These are phyloP conservation scores for Caenorhabditis sp. DNA, from an alignment of 2,888 invertebrate genomes.

Conservation along the genomic window DNA sequence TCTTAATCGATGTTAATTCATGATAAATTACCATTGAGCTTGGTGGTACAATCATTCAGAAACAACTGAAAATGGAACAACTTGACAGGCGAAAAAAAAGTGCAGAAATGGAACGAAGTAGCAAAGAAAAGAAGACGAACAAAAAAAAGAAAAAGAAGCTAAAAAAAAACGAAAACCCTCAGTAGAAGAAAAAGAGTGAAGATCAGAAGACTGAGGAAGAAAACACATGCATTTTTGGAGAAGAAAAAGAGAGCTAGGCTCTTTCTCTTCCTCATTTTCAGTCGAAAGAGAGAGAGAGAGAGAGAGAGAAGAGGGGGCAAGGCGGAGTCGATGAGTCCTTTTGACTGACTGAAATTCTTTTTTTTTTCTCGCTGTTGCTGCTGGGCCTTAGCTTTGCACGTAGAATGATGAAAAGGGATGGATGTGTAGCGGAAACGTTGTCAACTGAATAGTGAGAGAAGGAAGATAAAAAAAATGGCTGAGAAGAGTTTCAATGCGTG, in stretches of 20 bases:
- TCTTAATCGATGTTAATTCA: conserved; percentile 39
- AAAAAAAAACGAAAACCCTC: conserved; percentile 21
- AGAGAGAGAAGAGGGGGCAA: conserved; percentile 20
- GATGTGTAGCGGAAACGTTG: too few species aligned
- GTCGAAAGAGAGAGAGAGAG: conserved; percentile 5
- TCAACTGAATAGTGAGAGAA: too few species aligned
- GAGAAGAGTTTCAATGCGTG: too few species aligned
- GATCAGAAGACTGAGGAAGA: background rate
- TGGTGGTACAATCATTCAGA: conserved; percentile 45
- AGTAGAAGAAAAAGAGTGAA: conserved; percentile 9
- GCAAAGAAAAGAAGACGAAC: background rate
- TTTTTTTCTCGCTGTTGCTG: too few species aligned
- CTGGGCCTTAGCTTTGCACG: too few species aligned
- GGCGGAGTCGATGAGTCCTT: conserved; percentile 40
- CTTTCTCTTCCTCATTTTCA: conserved; percentile 5
- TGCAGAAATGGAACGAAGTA: background rate
- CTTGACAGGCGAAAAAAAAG: background rate
- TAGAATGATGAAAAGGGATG: too few species aligned
- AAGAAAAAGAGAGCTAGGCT: conserved; percentile 20
- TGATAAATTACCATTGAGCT: conserved; percentile 53
- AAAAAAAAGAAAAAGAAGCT: background rate
- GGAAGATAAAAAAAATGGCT: too few species aligned
- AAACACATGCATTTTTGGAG: conserved; percentile 7
- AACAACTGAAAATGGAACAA: background rate
- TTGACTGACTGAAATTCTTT: conserved; percentile 3